phyloP scores from a whole-genome alignment of 1,140 invertebrate species.

The Dryas iulia region DNA sequence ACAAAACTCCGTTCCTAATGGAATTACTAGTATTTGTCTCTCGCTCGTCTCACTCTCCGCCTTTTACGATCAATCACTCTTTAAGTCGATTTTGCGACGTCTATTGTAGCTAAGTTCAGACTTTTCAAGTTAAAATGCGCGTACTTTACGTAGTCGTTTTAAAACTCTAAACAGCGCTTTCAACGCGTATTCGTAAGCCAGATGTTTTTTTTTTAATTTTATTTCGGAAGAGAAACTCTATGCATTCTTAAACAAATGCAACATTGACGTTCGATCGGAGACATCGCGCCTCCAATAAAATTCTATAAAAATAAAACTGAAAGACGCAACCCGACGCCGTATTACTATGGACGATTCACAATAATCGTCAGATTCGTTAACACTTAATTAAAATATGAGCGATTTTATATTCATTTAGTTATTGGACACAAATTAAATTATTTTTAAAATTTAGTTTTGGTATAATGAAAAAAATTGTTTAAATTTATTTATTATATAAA shows the following conservation, averaged over 20 bases:
- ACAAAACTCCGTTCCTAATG: no score
- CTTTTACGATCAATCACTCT: no score
- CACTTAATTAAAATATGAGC: background rate
- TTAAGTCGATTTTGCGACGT: no score
- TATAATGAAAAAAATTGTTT: no score
- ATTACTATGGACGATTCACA: background rate
- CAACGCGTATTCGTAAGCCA: conserved; percentile 41
- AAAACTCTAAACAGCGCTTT: conserved; percentile 43
- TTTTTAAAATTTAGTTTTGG: no score
- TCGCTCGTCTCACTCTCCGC: no score
- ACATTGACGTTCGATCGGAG: conserved; percentile 50
- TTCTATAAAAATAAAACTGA: conserved; percentile 68
- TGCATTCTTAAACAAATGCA: conserved; percentile 76
- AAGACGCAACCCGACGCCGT: conserved; percentile 64
- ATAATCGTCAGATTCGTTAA: background rate
- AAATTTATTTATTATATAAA: no score
- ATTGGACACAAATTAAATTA: background rate
- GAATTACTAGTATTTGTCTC: no score
- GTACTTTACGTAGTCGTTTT: no score
- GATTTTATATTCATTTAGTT: background rate
- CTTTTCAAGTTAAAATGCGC: no score
- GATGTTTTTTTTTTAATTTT: conserved; percentile 32
- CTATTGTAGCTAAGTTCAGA: no score
- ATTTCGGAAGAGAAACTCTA: conserved; percentile 50
- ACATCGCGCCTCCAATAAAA: conserved; percentile 46